Percentiles rank a stretch among this genome's conserved stretches.
phyloP scores from a whole-genome alignment of 2,797 vertebrate genomes.

The Phrynocephalus guinanensis region DNA sequence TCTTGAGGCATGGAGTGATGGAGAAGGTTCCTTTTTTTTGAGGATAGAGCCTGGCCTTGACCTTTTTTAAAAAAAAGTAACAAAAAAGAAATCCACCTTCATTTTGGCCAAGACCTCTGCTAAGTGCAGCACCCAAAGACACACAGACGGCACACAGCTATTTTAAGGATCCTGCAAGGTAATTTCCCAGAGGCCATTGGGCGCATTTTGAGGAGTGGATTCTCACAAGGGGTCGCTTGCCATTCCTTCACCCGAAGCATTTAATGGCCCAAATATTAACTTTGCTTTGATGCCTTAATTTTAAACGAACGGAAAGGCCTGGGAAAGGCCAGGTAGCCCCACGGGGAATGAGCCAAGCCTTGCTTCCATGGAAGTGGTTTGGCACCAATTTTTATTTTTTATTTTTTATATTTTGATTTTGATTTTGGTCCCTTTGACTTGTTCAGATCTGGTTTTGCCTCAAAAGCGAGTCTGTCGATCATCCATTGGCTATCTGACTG shows the following conservation, averaged over 20 bases:
- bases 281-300: conserved; percentile 85
- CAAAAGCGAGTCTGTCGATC: conserved; percentile 63
- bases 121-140: conserved; percentile 22
- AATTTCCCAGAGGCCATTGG: conserved; percentile 48
- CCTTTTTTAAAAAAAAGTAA: not conserved
- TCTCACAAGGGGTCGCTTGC: conserved; percentile 80
- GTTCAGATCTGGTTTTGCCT: conserved; percentile 65
- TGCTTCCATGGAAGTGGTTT: conserved; percentile 69
- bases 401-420: too few relatives aligned
- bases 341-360: conserved; percentile 45
- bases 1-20: conserved; percentile 29
- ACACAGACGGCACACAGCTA: conserved; percentile 47
- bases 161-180: conserved; percentile 43
- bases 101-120: conserved; percentile 63
- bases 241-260: conserved; percentile 94
- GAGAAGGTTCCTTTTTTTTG: conserved; percentile 31
- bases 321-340: conserved; percentile 68
- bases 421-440: conserved; percentile 69
- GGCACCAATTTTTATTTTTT: conserved; percentile 31
- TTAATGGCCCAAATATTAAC: conserved; percentile 75
- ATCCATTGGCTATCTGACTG: conserved; percentile 74
- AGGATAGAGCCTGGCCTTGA: conserved; percentile 16
- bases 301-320: conserved; percentile 75
- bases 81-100: conserved; percentile 37
- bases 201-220: conserved; percentile 38